Percentiles rank a stretch among this genome's conserved stretches.
Evolutionary conservation across 2,888 invertebrate genomes (phyloP).

Genomic region (Villa cingulata): DNA sequence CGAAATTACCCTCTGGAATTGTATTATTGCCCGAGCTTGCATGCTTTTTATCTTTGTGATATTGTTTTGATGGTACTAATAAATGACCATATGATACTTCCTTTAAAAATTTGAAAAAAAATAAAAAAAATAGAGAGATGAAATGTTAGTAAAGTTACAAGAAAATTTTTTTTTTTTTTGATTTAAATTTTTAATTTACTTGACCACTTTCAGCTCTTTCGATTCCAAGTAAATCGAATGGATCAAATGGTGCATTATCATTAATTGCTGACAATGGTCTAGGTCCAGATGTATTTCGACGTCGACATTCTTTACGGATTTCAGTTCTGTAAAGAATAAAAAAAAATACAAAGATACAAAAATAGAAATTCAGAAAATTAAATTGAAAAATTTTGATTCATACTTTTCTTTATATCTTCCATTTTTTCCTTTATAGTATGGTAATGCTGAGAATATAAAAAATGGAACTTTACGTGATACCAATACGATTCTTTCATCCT

Average conservation of each 20-base stretch:
- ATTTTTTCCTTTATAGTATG: slow-evolving; percentile 58
- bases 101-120: slow-evolving; percentile 30
- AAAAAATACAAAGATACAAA: slow-evolving; percentile 1
- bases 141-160: neutral
- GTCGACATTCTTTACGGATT: slow-evolving; percentile 56
- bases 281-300: slow-evolving; percentile 68
- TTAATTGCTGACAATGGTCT: slow-evolving; percentile 71
- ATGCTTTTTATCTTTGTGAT: slow-evolving; percentile 32
- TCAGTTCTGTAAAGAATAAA: slow-evolving; percentile 40
- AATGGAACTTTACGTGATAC: slow-evolving; percentile 69
- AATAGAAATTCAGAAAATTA: slow-evolving; percentile 5
- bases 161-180: neutral
- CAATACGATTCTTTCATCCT: slow-evolving; percentile 69
- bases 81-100: slow-evolving; percentile 82
- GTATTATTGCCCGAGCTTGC: slow-evolving; percentile 25
- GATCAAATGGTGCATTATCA: slow-evolving; percentile 68
- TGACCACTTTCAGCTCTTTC: slow-evolving; percentile 72
- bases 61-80: slow-evolving; percentile 57
- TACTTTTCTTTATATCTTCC: slow-evolving; percentile 38
- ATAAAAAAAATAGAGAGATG: slow-evolving; percentile 6
- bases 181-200: slow-evolving; percentile 55
- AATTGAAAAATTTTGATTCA: neutral
- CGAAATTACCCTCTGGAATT: slow-evolving; percentile 30
- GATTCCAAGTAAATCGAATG: slow-evolving; percentile 72
- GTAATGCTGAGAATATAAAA: slow-evolving; percentile 74